A percentile compares a stretch with the other conserved stretches of the same genome.
These are phyloP conservation scores for Adelges cooleyi DNA, from an alignment of 1,140 invertebrate species.

Conservation along the genomic window DNA sequence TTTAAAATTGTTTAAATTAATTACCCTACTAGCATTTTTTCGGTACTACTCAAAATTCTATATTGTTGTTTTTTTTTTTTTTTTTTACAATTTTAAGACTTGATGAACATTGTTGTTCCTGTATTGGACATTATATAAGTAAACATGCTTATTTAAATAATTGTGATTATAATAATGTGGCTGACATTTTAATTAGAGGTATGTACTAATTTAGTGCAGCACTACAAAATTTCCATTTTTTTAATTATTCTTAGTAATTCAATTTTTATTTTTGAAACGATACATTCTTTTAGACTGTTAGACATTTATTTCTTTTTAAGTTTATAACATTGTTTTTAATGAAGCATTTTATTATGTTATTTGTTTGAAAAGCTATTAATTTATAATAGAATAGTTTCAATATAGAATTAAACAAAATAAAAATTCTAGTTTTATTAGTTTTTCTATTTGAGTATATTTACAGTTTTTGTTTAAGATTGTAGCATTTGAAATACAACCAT, in stretches of 20 bases:
- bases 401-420: conserved; percentile 2
- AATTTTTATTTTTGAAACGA: not conserved
- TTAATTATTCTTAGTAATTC: conserved; percentile 16
- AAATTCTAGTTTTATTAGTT: too few species aligned
- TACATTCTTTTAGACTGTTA: conserved; percentile 22
- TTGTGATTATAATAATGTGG: conserved; percentile 19
- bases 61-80: not conserved
- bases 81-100: not conserved
- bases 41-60: not conserved
- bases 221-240: conserved; percentile 20
- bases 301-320: conserved; percentile 2
- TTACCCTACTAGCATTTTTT: not conserved
- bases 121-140: not conserved
- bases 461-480: too few species aligned
- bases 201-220: not conserved
- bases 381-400: conserved; percentile 5
- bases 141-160: conserved; percentile 16
- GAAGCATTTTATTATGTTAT: conserved; percentile 20
- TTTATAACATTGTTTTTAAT: conserved; percentile 16
- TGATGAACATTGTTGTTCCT: conserved; percentile 7
- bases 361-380: conserved; percentile 18
- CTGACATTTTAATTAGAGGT: conserved; percentile 16
- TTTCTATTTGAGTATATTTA: too few species aligned
- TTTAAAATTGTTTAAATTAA: conserved; percentile 14
- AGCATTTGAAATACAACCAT: too few species aligned